Base-by-base conservation (phyloP, 2,888 invertebrate genomes). In the Plebejus melissa region DNA sequence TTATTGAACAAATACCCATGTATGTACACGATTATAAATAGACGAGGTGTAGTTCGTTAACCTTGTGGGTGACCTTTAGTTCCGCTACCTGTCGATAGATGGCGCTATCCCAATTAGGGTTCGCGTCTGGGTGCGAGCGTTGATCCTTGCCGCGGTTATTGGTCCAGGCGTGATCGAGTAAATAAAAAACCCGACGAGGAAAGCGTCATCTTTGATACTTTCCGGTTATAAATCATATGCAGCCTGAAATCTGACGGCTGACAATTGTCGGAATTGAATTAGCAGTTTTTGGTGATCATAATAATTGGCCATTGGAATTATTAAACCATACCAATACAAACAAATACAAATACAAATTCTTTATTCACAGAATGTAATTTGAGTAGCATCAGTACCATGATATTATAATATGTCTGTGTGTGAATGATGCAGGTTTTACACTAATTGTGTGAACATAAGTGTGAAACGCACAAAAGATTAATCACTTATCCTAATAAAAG, bases 81-180 rank as follows among this genome's bases (percentile, higher is more conserved):
- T 79, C 80, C 77, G 78, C 84, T 82, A 82, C 76, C 78, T 74
- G 77, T 16, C 76, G 78, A 75, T 76, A 83, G 84, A 82, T 84
- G 84, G 88, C 89, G 86, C 77, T 83, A 81, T 80, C 81, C 81
- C 82, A 81, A 85, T 83, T 81, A 82, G 69, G 79, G 83, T 80
- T 82, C 82, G 80, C 83, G 82, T 80, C 82, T 79, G 79, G 79
- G 83, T 82, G 80, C 79, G 81, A 79, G 78, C 90, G 85, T 88
- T 90, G 90, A 82, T 87, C 90, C 80, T 84, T 70, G 54, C 77
- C 54, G 76, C 83, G 88, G 88, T 88, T 87, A 81, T 84, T 88
- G 86, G 83, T 82, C 87, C 82, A 81, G 57, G 75, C 76, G 78
- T 81, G 82, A 81, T 81, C 80, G 82, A 77, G 80, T 80, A 81